A percentile compares a stretch with the other conserved stretches of the same genome.
Conservation (phyloP, 2,888 invertebrate species). For the Marronus borbonicus region DNA sequence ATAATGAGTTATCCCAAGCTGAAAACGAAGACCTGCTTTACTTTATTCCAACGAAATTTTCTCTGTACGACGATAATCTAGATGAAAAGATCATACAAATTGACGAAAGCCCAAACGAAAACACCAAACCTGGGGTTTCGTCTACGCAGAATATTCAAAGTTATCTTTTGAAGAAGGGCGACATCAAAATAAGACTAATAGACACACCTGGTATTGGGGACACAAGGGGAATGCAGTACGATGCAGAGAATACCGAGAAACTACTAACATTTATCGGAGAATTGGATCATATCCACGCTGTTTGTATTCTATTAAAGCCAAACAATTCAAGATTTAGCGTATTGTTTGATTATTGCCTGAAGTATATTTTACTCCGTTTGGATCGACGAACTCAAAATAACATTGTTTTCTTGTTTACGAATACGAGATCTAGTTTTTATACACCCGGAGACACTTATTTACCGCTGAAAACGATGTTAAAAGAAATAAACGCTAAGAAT, state of each 20-base stretch:
- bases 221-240: conserved; percentile 56
- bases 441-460: conserved; percentile 63
- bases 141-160: conserved; percentile 72
- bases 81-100: conserved; percentile 55
- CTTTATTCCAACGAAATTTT: conserved; percentile 62
- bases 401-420: conserved; percentile 65
- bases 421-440: conserved; percentile 61
- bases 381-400: conserved; percentile 64
- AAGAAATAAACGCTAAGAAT: conserved; percentile 57
- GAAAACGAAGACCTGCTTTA: conserved; percentile 56
- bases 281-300: conserved; percentile 63
- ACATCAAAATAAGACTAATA: conserved; percentile 59
- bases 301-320: conserved; percentile 63
- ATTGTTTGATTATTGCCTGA: conserved; percentile 64
- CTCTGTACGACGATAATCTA: conserved; percentile 58
- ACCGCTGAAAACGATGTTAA: conserved; percentile 58
- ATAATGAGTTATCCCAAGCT: conserved; percentile 57
- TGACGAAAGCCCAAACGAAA: conserved; percentile 57
- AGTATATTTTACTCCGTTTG: conserved; percentile 63
- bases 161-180: conserved; percentile 73
- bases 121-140: conserved; percentile 52
- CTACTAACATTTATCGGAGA: conserved; percentile 62
- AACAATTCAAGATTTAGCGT: conserved; percentile 62
- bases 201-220: conserved; percentile 66
- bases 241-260: conserved; percentile 57